Conservation (phyloP, 1,140 invertebrate species). For the Zaprionus nigranus region DNA sequence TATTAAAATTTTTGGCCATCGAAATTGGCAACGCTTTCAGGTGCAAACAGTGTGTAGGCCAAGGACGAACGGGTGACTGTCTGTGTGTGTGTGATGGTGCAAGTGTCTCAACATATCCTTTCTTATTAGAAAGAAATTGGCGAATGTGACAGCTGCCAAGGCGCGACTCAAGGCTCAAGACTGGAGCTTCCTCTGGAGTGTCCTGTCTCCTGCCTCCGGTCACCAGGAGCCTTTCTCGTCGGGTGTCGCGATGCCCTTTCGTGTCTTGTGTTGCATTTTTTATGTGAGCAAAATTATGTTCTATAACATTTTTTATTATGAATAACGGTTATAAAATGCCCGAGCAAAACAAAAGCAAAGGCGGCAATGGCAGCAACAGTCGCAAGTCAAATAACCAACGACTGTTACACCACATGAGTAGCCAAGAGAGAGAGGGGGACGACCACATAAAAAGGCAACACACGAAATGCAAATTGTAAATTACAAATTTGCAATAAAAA, state of each 20-base stretch:
- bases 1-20: conserved; percentile 75
- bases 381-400: conserved; percentile 64
- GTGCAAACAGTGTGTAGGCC: conserved; percentile 11
- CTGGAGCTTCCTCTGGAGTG: background rate
- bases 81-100: conserved; percentile 2
- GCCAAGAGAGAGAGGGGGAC: background rate
- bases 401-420: conserved; percentile 32
- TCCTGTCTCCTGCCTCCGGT: background rate
- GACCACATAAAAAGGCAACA: conserved; percentile 74
- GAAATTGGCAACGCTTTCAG: conserved; percentile 46
- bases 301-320: conserved; percentile 84
- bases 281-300: conserved; percentile 83
- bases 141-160: conserved; percentile 22
- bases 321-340: conserved; percentile 82
- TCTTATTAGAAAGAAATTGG: conserved; percentile 83
- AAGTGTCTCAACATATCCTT: conserved; percentile 23
- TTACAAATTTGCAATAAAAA: conserved; percentile 85
- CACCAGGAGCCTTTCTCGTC: background rate
- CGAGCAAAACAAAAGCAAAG: conserved; percentile 53
- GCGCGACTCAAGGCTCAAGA: background rate
- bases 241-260: conserved; percentile 14
- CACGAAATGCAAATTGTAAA: conserved; percentile 84
- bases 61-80: conserved; percentile 1
- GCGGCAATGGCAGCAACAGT: conserved; percentile 50
- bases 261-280: conserved; percentile 76